These are phyloP conservation scores for Chrysolina haemoptera DNA, from an alignment of 2,888 invertebrate genomes.

Conservation along the genomic window DNA sequence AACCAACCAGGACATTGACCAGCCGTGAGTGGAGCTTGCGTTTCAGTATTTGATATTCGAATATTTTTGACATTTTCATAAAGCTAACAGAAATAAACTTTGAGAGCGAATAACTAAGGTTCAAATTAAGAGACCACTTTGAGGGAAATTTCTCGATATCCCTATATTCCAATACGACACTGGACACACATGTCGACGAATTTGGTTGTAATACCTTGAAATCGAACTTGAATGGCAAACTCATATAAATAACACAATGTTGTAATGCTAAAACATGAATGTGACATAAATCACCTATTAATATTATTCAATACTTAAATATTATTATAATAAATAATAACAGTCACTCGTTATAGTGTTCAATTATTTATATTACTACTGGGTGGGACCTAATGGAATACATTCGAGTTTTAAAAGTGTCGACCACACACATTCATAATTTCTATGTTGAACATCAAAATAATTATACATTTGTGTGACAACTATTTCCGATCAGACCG, in stretches of 20 bases:
- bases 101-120: too few species aligned
- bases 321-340: neutral
- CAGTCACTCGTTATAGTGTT: neutral
- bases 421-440: neutral
- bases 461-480: too few species aligned
- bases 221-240: neutral
- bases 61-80: too few species aligned
- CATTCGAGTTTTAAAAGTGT: neutral
- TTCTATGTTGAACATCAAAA: neutral
- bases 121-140: too few species aligned
- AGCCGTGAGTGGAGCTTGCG: too few species aligned
- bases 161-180: too few species aligned
- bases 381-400: neutral
- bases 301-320: neutral
- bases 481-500: too few species aligned
- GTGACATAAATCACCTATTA: slow-evolving; percentile 5
- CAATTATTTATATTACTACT: neutral
- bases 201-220: neutral
- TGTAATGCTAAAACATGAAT: neutral
- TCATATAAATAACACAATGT: neutral
- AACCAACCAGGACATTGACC: too few species aligned
- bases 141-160: too few species aligned
- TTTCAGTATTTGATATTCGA: too few species aligned
- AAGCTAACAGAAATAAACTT: too few species aligned
- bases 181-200: neutral